Conservation (phyloP, 1,140 invertebrate species). For the Phymorhynchus buccinoides region DNA sequence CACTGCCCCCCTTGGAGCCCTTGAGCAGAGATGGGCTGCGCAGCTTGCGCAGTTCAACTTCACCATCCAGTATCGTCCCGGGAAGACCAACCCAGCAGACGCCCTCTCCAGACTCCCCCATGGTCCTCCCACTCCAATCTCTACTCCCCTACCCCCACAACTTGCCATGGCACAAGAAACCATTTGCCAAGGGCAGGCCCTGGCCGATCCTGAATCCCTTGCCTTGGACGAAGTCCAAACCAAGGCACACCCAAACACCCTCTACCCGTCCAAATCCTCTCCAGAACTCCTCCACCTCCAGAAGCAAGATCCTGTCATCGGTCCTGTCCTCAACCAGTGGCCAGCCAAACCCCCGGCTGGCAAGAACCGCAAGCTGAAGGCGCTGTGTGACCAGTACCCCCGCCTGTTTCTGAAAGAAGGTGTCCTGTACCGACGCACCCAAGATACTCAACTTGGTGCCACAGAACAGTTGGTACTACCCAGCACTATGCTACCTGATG, state of each 20-base stretch:
- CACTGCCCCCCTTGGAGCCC: no score
- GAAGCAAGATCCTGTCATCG: no score
- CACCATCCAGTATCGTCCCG: constrained; percentile 19
- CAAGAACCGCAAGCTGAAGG: no score
- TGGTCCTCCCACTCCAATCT: neutral
- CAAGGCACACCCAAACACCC: neutral
- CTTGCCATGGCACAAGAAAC: neutral
- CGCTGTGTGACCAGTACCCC: neutral
- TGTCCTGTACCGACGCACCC: neutral
- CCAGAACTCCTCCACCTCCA: no score
- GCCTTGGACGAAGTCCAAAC: neutral
- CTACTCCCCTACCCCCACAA: neutral
- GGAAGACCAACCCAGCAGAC: constrained; percentile 24
- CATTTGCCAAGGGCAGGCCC: neutral
- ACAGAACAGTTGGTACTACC: constrained; percentile 35
- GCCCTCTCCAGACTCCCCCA: constrained; percentile 21
- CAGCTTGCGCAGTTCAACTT: constrained; percentile 46
- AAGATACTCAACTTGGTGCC: neutral
- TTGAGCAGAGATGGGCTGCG: constrained; percentile 49
- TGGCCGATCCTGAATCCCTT: neutral
- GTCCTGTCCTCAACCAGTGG: no score
- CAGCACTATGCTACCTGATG: constrained; percentile 28
- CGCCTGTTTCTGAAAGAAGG: neutral
- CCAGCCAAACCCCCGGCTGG: no score
- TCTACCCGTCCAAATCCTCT: neutral